Evolutionary conservation across 2,797 vertebrate genomes (phyloP).

Genomic region (Lutjanus argentimaculatus): DNA sequence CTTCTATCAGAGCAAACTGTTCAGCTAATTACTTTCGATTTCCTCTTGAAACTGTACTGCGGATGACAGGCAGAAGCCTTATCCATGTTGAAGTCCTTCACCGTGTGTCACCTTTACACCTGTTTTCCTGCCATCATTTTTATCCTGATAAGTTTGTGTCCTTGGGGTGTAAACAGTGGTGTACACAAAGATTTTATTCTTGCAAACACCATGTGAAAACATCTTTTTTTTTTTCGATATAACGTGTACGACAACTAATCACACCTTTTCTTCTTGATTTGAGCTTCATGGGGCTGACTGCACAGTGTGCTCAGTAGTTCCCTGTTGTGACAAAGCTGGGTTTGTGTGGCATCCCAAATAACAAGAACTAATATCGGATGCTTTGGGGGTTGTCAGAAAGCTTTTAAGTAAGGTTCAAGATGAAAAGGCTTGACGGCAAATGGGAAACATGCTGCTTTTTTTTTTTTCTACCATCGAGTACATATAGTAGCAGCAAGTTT

Average conservation of each 20-base stretch:
- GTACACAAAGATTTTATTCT: not conserved
- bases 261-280: conserved; percentile 2
- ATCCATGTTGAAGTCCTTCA: not conserved
- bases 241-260: conserved; percentile 1
- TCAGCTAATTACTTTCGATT: conserved; percentile 52
- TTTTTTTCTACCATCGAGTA: conserved; percentile 6
- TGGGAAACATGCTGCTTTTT: not conserved
- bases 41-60: conserved; percentile 18
- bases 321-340: conserved; percentile 33
- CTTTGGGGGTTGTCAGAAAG: conserved; percentile 16
- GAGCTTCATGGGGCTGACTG: conserved; percentile 15
- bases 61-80: conserved; percentile 21
- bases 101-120: not conserved
- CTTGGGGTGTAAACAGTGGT: not conserved
- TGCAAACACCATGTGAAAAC: not conserved
- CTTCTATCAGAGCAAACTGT: conserved; percentile 42
- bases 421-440: conserved; percentile 12
- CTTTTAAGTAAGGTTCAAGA: conserved; percentile 20
- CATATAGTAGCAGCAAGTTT: conserved; percentile 19
- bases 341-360: conserved; percentile 11
- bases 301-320: not conserved
- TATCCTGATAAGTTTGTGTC: not conserved
- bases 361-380: not conserved
- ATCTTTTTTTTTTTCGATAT: not conserved
- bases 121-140: not conserved